These are phyloP conservation scores for Dynastes tityus DNA, from an alignment of 2,888 invertebrate species.

Conservation along the genomic window DNA sequence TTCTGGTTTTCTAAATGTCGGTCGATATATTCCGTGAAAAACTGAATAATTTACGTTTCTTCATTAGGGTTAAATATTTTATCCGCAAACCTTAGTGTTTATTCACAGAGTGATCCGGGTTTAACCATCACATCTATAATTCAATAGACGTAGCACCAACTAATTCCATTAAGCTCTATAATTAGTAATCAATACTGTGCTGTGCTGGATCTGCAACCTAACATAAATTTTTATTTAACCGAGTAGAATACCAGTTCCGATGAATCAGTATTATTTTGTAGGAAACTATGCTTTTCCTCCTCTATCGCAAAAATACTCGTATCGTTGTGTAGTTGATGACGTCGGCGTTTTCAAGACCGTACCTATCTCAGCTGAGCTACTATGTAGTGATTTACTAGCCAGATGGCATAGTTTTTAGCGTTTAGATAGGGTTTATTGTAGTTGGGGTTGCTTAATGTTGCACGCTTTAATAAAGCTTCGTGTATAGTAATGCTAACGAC, in stretches of 20 bases:
- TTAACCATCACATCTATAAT: slow-evolving; percentile 12
- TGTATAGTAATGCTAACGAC: slow-evolving; percentile 35
- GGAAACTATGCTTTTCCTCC: slow-evolving; percentile 7
- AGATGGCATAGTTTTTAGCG: slow-evolving; percentile 37
- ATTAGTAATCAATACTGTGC: slow-evolving; percentile 14
- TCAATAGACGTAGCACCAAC: slow-evolving; percentile 13
- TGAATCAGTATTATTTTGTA: slow-evolving; percentile 19
- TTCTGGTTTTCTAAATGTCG: no score
- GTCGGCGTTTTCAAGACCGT: slow-evolving; percentile 20
- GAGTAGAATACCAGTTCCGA: not conserved
- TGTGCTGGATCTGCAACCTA: not conserved
- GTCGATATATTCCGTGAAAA: no score
- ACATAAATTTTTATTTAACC: slow-evolving; percentile 33
- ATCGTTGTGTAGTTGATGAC: not conserved
- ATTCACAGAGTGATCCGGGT: slow-evolving; percentile 8
- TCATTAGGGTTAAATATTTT: not conserved
- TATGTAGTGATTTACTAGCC: slow-evolving; percentile 29
- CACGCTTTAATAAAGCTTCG: slow-evolving; percentile 39
- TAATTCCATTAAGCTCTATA: slow-evolving; percentile 17
- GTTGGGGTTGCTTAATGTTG: slow-evolving; percentile 47
- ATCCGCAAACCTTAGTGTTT: not conserved
- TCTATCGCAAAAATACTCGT: slow-evolving; percentile 18
- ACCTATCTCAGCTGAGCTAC: slow-evolving; percentile 19
- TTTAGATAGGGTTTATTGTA: slow-evolving; percentile 44
- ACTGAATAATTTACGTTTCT: no score